Evolutionary conservation across 2,113 vertebrate genomes (phyloP).

Genomic region (Rhinichthys klamathensis): DNA sequence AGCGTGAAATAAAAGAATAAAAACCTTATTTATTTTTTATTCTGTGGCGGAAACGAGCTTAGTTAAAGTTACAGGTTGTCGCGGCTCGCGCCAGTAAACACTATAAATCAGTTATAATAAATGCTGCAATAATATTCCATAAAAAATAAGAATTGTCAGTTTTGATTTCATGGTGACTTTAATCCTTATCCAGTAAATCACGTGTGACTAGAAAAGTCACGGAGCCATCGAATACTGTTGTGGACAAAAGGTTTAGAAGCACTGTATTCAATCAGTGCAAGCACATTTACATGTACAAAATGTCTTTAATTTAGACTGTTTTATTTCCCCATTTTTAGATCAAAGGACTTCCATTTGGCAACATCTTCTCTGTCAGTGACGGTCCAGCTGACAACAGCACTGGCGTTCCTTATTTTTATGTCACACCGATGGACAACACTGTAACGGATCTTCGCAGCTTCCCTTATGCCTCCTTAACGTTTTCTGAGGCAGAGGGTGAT

Average conservation of each 20-base stretch:
- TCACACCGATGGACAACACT: conserved; percentile 81
- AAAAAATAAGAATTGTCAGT: too few relatives aligned
- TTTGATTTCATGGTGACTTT: too few relatives aligned
- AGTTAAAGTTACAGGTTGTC: too few relatives aligned
- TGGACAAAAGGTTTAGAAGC: not conserved
- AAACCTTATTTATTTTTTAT: too few relatives aligned
- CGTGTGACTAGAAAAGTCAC: not conserved
- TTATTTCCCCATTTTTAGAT: conserved; percentile 71
- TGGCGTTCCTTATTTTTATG: conserved; percentile 85
- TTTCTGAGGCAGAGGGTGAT: conserved; percentile 83
- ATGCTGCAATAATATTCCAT: too few relatives aligned
- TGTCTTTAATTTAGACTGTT: not conserved
- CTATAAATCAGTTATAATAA: too few relatives aligned
- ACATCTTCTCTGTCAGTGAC: conserved; percentile 85
- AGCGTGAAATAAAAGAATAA: too few relatives aligned
- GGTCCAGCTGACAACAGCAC: conserved; percentile 87
- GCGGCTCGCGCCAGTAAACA: too few relatives aligned
- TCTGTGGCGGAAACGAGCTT: too few relatives aligned
- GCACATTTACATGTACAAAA: not conserved
- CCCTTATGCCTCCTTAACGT: conserved; percentile 81
- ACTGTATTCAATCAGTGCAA: not conserved
- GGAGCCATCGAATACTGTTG: not conserved
- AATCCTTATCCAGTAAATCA: not conserved
- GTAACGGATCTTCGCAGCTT: conserved; percentile 82
- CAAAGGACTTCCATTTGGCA: conserved; percentile 86